Conservation (phyloP, 2,113 vertebrate species). For the Daphoenositta chrysoptera region DNA sequence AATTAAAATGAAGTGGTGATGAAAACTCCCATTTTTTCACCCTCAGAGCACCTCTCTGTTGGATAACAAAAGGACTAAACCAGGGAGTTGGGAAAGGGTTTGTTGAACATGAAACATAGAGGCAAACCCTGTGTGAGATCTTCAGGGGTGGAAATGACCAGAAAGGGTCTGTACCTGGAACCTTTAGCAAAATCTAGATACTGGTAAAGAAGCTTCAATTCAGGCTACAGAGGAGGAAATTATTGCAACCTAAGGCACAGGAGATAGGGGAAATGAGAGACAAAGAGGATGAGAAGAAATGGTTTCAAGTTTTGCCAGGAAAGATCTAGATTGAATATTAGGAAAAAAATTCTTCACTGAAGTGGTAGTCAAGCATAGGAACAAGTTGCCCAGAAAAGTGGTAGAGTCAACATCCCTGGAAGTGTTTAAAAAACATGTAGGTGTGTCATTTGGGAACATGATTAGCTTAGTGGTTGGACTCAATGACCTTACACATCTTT, state of each 20-base stretch:
- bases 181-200: not conserved
- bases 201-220: not conserved
- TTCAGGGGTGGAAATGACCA: not conserved
- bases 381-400: not conserved
- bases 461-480: not conserved
- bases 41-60: not conserved
- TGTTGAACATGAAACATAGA: not conserved
- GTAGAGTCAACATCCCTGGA: not conserved
- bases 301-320: not conserved
- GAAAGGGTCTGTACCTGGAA: not conserved
- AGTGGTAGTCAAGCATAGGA: not conserved
- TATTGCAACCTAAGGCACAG: not conserved
- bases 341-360: not conserved
- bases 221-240: not conserved
- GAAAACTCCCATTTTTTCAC: fast-evolving
- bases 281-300: not conserved
- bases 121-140: not conserved
- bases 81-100: not conserved
- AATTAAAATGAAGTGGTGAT: not conserved
- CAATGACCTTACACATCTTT: not conserved
- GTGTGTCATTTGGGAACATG: not conserved
- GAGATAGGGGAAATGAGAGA: not conserved
- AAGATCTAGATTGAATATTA: not conserved
- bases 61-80: not conserved
- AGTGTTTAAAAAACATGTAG: not conserved